These are phyloP conservation scores for Malacoraja senta DNA, from an alignment of 2,797 vertebrate genomes.

Conservation along the genomic window DNA sequence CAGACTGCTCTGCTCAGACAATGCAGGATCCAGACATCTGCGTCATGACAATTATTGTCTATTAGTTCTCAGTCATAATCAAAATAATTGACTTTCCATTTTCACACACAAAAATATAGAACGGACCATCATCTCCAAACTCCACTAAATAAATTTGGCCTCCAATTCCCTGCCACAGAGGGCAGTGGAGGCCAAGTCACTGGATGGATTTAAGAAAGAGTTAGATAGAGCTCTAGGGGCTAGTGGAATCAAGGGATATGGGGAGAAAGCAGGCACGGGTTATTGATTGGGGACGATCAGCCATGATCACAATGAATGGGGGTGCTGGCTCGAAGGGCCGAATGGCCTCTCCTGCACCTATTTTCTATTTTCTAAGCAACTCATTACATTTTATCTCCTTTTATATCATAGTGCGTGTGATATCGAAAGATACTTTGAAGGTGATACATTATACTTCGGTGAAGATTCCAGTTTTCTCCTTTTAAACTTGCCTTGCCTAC, in stretches of 20 bases:
- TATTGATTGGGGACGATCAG: too few species aligned
- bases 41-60: neutral
- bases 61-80: neutral
- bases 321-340: too few species aligned
- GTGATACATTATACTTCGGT: neutral
- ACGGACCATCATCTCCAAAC: neutral
- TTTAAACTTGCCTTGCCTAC: neutral
- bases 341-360: too few species aligned
- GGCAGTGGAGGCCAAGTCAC: too few species aligned
- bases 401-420: neutral
- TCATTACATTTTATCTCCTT: neutral
- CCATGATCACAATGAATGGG: too few species aligned
- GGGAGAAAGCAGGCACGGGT: too few species aligned
- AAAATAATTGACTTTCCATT: neutral
- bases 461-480: neutral
- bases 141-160: neutral
- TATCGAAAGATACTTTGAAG: neutral
- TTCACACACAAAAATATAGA: neutral
- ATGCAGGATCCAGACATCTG: slow-evolving; percentile 69
- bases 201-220: too few species aligned
- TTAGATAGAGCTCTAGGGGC: too few species aligned
- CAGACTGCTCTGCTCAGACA: slow-evolving; percentile 60
- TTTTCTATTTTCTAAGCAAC: too few species aligned
- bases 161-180: too few species aligned
- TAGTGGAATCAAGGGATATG: too few species aligned